Base-by-base conservation (phyloP, 1,140 invertebrate genomes). In the Venturia canescens region DNA sequence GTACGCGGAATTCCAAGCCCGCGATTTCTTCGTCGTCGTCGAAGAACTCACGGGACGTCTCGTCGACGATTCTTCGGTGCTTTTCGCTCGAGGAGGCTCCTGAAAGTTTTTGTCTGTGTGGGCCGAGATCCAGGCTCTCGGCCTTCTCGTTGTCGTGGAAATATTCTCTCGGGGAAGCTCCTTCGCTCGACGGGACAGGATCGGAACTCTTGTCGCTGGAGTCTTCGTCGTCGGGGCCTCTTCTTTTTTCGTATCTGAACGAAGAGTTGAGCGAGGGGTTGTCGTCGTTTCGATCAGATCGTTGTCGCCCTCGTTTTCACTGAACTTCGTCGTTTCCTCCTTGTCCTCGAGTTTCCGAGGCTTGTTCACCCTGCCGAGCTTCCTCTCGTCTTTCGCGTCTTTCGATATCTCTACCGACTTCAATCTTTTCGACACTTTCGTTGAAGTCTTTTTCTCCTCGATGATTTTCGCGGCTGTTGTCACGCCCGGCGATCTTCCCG, bases 381-480 rank as follows among this genome's bases (percentile, higher is more conserved):
- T 81, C 23, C 34, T 70, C 23, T 83, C 80, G 3, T 29, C 60
- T 79, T 60, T 80, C 3, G 57, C n/a, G 15, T 15, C n/a, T 21
- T 79, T 75, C 1, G 75, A 50, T 1, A 66, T 53, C 18, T 78
- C 50, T 0, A 34, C 5, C 34, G 77, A 16, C 77, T 63, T 71
- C 26, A 72, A 79, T 79, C 79, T 66, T n/a, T 78, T 80, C 11
- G 79, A 34, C 16, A 29, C 38, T 57, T 26, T 63, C 15, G 67
- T 26, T 63, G 7, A 66, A 84, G 18, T 81, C 84, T 80, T 82
- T 84, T 11, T 26, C 78, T 80, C 57, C 83, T 83, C 3, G 83
- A 81, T 9, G 78, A 70, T 34, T 85, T 85, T 69, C 6, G 85
- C 84, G 1, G 80, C 84, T 0, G 83, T 31, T 13, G n/a, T 2